Conservation (phyloP, 2,888 invertebrate species). For the Cerastis leucographa region DNA sequence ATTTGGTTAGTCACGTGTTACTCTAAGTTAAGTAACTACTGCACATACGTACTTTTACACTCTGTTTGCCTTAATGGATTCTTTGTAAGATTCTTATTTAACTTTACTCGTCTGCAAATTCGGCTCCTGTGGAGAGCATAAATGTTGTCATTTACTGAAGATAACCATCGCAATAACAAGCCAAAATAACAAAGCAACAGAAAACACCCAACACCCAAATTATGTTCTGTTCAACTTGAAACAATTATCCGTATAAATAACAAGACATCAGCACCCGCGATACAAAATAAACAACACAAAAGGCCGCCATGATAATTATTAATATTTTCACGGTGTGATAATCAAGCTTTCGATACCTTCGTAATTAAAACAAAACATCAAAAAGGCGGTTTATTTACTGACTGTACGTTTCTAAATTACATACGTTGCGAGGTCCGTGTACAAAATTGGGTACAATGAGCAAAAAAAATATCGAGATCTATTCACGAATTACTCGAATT, state of each 20-base stretch:
- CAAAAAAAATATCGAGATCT: conserved; percentile 72
- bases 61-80: neutral
- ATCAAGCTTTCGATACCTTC: conserved; percentile 62
- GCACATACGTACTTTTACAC: too few relatives aligned
- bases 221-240: conserved; percentile 47
- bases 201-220: conserved; percentile 35
- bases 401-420: conserved; percentile 63
- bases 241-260: conserved; percentile 58
- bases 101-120: neutral
- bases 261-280: conserved; percentile 50
- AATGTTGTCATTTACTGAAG: conserved; percentile 2
- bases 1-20: neutral
- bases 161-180: conserved; percentile 26
- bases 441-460: conserved; percentile 72
- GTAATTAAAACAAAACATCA: conserved; percentile 69
- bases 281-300: conserved; percentile 62
- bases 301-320: conserved; percentile 54
- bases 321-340: conserved; percentile 64
- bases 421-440: conserved; percentile 70
- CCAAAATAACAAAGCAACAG: conserved; percentile 17
- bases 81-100: neutral
- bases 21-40: neutral
- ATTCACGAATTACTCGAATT: conserved; percentile 81
- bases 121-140: neutral
- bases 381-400: conserved; percentile 69